Evolutionary conservation across 1,140 invertebrate genomes (phyloP), one percentile per base, ranked within the genome.

Genomic region (Drosophila rufa): DNA sequence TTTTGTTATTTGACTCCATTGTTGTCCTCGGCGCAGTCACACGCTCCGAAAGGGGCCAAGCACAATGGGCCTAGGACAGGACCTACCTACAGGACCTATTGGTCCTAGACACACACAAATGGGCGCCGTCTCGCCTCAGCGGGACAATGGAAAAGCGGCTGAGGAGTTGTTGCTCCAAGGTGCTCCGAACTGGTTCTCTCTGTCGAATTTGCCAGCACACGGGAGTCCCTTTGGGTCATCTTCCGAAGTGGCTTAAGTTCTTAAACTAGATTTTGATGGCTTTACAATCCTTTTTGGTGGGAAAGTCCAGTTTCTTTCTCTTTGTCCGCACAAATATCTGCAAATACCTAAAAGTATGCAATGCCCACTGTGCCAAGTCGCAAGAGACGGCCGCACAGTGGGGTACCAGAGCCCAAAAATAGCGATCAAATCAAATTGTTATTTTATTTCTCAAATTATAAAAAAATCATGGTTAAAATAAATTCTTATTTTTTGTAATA

Each of bases 1-100:
- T 74, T 80, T 82, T 89, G 73, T 86, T 80, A 38, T 50, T 22
- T 19, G 50, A 57, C 64, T 45, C 76, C 67, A 60, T 89, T 86
- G 83, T 86, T 86, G 15, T 42, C 40, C 75, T 4, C 4, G 55
- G 55, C 53, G 9, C 55, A 40, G 61, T 33, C 61, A 43, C 53
- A 60, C 61, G 55, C 61, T 65, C 27, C 40, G 30, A 19, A 61
- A 67, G 17, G 17, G 65, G 17, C 36, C 27, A 45, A 25, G 61
- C 43, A 80, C 56, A 80, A 81, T 50, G 43, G 57, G 47, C 55
- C 53, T 42, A 47, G 45, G 30, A 48, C 40, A 25, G 30, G 47
- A 53, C 47, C 19, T 53, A 61, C 27, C 14, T 17, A 45, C 64
- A 27, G 42, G 50, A 64, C 33, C 30, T 45, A 19, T 36, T 9